Evolutionary conservation across 1,140 invertebrate species (phyloP).

Genomic region (Drosophila novamexicana): DNA sequence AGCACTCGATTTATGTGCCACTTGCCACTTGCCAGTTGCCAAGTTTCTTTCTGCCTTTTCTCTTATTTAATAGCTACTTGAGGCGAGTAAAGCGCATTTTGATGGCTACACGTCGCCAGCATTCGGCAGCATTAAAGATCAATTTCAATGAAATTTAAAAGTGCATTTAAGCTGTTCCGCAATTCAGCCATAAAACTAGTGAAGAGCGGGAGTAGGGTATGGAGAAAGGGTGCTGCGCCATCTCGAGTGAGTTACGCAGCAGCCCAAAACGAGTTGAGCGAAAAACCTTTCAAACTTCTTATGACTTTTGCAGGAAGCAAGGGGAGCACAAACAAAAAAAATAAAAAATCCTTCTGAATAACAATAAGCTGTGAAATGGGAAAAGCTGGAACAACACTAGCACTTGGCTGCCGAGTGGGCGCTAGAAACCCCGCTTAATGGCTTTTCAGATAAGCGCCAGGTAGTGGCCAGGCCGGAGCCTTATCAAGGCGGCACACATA

Average conservation of each 20-base stretch:
- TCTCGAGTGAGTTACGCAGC: slow-evolving; percentile 52
- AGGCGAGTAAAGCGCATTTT: slow-evolving; percentile 59
- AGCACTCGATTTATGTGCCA: slow-evolving; percentile 60
- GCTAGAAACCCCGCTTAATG: slow-evolving; percentile 57
- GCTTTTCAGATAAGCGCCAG: slow-evolving; percentile 60
- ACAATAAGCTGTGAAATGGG: slow-evolving; percentile 69
- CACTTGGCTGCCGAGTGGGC: slow-evolving; percentile 19
- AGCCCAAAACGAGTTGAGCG: slow-evolving; percentile 59
- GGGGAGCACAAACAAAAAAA: neutral
- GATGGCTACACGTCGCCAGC: slow-evolving; percentile 65
- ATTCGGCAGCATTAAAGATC: slow-evolving; percentile 63
- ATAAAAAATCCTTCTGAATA: slow-evolving; percentile 59
- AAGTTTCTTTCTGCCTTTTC: slow-evolving; percentile 17
- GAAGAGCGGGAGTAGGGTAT: neutral
- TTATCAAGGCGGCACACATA: slow-evolving; percentile 24
- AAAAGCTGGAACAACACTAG: slow-evolving; percentile 21
- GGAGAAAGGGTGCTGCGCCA: neutral
- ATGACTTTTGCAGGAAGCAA: slow-evolving; percentile 58
- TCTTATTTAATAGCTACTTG: slow-evolving; percentile 51
- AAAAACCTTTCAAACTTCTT: slow-evolving; percentile 77
- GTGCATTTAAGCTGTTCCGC: slow-evolving; percentile 36
- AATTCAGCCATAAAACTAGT: slow-evolving; percentile 57
- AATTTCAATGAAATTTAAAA: slow-evolving; percentile 74
- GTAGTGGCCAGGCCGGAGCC: slow-evolving; percentile 18
- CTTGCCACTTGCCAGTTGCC: slow-evolving; percentile 35